Conservation (phyloP, 2,888 invertebrate genomes). For the Aplocera efformata region DNA sequence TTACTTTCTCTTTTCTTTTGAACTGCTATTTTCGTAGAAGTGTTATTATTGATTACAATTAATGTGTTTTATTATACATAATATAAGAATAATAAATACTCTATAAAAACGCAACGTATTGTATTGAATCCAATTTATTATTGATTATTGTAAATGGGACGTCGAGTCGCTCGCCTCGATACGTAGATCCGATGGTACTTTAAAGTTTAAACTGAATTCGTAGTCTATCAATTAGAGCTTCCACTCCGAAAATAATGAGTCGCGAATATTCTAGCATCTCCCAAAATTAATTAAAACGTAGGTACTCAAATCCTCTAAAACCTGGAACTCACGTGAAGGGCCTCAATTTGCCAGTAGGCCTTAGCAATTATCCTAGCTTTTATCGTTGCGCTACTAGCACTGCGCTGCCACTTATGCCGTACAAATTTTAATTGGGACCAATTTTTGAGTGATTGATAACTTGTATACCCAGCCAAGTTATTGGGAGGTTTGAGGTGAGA, state of each 20-base stretch:
- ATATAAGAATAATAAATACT: too few relatives aligned
- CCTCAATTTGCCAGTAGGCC: slow-evolving; percentile 32
- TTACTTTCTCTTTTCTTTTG: too few relatives aligned
- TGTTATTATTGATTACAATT: too few relatives aligned
- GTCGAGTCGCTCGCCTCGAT: too few relatives aligned
- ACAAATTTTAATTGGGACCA: slow-evolving; percentile 70
- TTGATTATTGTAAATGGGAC: too few relatives aligned
- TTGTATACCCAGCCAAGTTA: slow-evolving; percentile 24
- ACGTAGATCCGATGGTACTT: too few relatives aligned
- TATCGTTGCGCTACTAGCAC: slow-evolving; percentile 31
- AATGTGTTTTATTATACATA: too few relatives aligned
- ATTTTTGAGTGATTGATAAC: slow-evolving; percentile 49
- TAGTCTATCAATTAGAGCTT: slow-evolving; percentile 14
- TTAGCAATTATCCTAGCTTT: slow-evolving; percentile 45
- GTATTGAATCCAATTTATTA: too few relatives aligned
- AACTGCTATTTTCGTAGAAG: too few relatives aligned
- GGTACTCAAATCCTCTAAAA: slow-evolving; percentile 27
- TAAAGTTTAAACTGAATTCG: slow-evolving; percentile 3
- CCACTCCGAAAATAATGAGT: slow-evolving; percentile 16
- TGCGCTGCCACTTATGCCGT: slow-evolving; percentile 42
- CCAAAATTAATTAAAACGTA: slow-evolving; percentile 23
- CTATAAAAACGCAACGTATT: too few relatives aligned
- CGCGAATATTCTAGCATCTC: slow-evolving; percentile 12
- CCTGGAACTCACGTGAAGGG: slow-evolving; percentile 29
- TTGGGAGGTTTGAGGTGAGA: not conserved